Evolutionary conservation across 2,113 vertebrate genomes (phyloP), one percentile per base, ranked within the genome.

Genomic region (Phrynosoma platyrhinos): DNA sequence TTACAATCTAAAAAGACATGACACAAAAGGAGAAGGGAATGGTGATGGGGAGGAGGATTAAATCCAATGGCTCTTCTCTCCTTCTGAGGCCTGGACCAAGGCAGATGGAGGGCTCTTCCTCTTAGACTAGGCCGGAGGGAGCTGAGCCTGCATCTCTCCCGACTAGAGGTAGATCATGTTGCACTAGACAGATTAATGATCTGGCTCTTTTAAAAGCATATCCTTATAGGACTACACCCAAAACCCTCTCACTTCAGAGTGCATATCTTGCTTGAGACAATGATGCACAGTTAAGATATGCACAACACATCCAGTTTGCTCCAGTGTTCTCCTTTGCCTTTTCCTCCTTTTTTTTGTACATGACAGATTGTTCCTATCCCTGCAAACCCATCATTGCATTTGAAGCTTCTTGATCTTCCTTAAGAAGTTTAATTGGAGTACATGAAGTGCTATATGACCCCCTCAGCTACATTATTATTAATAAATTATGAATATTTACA

Each of bases 401-500:
- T 21, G 1, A 58, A 42, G 16, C 5, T 79, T 30, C 55, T 86
- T 84, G 18, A 82, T 87, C 68, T 53, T 91, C 52, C 80, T 53
- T 66, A 62, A 30, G n/a, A 66, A 1, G 32, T 2, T 84, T 58
- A 89, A 20, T 84, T 91, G 68, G 30, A 89, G 52, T 23, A 55
- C 32, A 13, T 52, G 47, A 92, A 87, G 58, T 88, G 86, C 36
- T 55, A 58, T 77, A 52, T 20, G 88, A 66, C 78, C 30, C 58
- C 58, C 58, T 1, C 85, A n/a, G 82, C 92, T 47, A 87, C 32
- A 42, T 92, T 53, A 71, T 90, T 93, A 83, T 71, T 88, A 87
- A 92, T 92, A 92, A 68, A 91, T 81, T 90, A 89, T 87, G 85
- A 16, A 79, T 92, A 95, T 95, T 92, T 94, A 71, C 85, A 92